Conservation (phyloP, 2,888 invertebrate genomes). For the Amphiduros pacificus region DNA sequence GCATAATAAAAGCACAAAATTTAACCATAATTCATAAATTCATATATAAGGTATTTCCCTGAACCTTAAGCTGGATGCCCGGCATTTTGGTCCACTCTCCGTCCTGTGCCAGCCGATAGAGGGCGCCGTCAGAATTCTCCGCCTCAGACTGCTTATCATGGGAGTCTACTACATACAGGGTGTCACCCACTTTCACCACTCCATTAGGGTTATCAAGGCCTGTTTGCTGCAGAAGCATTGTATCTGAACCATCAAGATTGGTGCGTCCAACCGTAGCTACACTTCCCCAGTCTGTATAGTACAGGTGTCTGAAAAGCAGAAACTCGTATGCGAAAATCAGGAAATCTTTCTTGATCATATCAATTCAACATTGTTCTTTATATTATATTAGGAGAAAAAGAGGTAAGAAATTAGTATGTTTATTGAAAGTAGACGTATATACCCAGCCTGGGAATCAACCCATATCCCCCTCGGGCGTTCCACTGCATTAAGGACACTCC, state of each 20-base stretch:
- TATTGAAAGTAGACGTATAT: background rate
- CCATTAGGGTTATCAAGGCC: slow-evolving; percentile 43
- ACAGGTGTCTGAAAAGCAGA: slow-evolving; percentile 37
- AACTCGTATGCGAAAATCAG: background rate
- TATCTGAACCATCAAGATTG: slow-evolving; percentile 41
- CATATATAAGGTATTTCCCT: no score
- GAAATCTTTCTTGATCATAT: background rate
- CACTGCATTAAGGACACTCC: slow-evolving; percentile 35
- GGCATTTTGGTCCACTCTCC: background rate
- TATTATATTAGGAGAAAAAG: background rate
- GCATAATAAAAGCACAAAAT: background rate
- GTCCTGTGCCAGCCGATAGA: slow-evolving; percentile 8
- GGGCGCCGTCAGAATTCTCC: slow-evolving; percentile 23
- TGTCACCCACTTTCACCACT: slow-evolving; percentile 31
- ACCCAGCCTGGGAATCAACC: slow-evolving; percentile 37
- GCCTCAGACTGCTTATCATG: slow-evolving; percentile 34
- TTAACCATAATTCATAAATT: background rate
- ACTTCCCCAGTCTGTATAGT: slow-evolving; percentile 44
- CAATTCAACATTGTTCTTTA: background rate
- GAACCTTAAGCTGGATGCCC: background rate
- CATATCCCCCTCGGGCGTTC: slow-evolving; percentile 40
- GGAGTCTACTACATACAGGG: slow-evolving; percentile 41
- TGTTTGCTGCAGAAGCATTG: slow-evolving; percentile 26
- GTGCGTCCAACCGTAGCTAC: slow-evolving; percentile 36
- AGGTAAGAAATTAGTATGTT: background rate